Evolutionary conservation across 2,888 invertebrate genomes (phyloP).

Genomic region (Rhamphomyia laevipes): DNA sequence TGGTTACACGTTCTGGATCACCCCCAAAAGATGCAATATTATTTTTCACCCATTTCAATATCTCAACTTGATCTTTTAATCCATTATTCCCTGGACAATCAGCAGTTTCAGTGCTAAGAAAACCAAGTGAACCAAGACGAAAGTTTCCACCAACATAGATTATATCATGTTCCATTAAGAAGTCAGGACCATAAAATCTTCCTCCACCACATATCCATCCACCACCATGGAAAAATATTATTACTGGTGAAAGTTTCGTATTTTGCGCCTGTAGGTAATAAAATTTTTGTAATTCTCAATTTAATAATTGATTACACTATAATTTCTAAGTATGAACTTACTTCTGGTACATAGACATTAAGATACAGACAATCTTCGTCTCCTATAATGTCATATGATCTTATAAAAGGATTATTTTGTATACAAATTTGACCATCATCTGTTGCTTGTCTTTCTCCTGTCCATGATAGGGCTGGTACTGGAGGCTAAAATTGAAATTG

Average conservation of each 20-base stretch:
- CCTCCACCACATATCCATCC: constrained; percentile 65
- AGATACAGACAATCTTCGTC: constrained; percentile 75
- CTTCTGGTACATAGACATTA: constrained; percentile 50
- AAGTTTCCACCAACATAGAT: constrained; percentile 59
- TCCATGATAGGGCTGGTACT: constrained; percentile 51
- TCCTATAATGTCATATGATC: constrained; percentile 52
- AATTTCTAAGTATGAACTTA: no score
- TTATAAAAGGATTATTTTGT: constrained; percentile 60
- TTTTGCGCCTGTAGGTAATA: not conserved
- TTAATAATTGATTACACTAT: not conserved
- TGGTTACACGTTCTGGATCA: constrained; percentile 48
- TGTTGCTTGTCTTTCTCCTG: constrained; percentile 49
- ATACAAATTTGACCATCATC: constrained; percentile 58
- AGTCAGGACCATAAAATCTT: constrained; percentile 58
- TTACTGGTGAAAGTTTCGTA: constrained; percentile 43
- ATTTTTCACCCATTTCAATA: constrained; percentile 49
- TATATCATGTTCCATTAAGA: constrained; percentile 55
- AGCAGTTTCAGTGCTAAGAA: constrained; percentile 51
- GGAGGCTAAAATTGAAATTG: no score
- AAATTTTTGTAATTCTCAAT: no score
- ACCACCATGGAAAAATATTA: constrained; percentile 55
- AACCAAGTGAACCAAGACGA: constrained; percentile 55
- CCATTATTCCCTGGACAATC: constrained; percentile 56
- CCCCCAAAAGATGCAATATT: constrained; percentile 52
- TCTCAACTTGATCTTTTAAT: constrained; percentile 52